phyloP scores from a whole-genome alignment of 2,888 invertebrate genomes.

The Caenorhabditis doughertyi region DNA sequence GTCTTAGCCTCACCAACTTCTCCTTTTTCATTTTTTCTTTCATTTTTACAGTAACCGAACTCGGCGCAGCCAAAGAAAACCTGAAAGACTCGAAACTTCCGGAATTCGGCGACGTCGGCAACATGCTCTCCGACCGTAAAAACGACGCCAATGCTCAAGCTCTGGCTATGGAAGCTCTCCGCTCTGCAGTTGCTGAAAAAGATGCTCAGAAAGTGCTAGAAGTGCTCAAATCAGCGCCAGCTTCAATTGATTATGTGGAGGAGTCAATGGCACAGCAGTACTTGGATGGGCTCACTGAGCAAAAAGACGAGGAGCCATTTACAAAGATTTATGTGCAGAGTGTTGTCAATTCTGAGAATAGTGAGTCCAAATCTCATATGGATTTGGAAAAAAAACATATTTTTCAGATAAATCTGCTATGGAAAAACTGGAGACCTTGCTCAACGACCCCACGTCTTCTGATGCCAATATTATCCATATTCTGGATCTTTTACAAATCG shows the following conservation, averaged over 20 bases:
- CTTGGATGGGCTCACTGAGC: slow-evolving; percentile 40
- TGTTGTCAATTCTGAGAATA: slow-evolving; percentile 65
- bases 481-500: slow-evolving; percentile 42
- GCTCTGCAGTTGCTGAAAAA: slow-evolving; percentile 64
- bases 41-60: slow-evolving; percentile 71
- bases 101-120: slow-evolving; percentile 74
- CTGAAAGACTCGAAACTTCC: slow-evolving; percentile 75
- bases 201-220: slow-evolving; percentile 60
- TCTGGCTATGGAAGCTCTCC: slow-evolving; percentile 61
- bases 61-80: slow-evolving; percentile 73
- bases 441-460: neutral
- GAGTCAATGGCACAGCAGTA: slow-evolving; percentile 60
- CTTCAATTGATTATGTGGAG: slow-evolving; percentile 72
- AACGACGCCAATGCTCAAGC: slow-evolving; percentile 86
- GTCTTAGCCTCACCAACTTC: too few species aligned
- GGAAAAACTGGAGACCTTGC: slow-evolving; percentile 55
- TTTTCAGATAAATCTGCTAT: slow-evolving; percentile 57
- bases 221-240: slow-evolving; percentile 65
- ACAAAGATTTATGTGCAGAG: slow-evolving; percentile 67
- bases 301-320: slow-evolving; percentile 47
- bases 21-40: too few species aligned
- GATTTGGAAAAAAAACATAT: neutral
- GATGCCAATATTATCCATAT: slow-evolving; percentile 31
- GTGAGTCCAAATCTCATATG: slow-evolving; percentile 54
- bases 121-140: slow-evolving; percentile 85